Percentiles rank a stretch among this genome's conserved stretches.
Conservation (phyloP, 30 jellyfish, hydroid and myxozoan genomes). For the Hydra vulgaris region DNA sequence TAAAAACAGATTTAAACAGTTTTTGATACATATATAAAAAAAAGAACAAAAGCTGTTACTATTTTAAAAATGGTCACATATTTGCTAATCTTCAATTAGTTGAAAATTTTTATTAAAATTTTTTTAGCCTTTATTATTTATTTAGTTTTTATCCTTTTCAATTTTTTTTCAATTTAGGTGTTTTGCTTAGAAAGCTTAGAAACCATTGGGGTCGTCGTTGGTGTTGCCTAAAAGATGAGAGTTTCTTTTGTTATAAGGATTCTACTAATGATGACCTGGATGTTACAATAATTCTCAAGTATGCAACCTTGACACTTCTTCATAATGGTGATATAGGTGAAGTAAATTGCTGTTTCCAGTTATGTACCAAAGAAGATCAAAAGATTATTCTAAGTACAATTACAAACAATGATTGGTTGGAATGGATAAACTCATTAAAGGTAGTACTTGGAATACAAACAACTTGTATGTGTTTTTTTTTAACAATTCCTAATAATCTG, state of each 20-base stretch:
- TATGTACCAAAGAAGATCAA: conserved; percentile 14
- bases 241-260: conserved; percentile 20
- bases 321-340: conserved; percentile 5
- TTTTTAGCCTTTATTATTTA: no score
- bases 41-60: no score
- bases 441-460: neutral
- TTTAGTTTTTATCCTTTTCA: no score
- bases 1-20: no score
- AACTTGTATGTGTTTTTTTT: no score
- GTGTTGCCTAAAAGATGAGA: conserved; percentile 36
- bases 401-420: neutral
- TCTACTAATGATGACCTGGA: conserved; percentile 38
- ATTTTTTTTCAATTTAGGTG: conserved; percentile 3
- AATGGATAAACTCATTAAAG: conserved; percentile 2
- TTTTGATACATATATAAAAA: no score
- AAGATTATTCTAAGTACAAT: conserved; percentile 14
- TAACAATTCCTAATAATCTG: no score
- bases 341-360: conserved; percentile 17
- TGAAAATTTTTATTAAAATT: no score
- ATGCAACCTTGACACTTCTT: conserved; percentile 27
- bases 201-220: conserved; percentile 42
- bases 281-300: neutral
- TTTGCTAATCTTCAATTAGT: no score
- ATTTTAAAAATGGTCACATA: no score
- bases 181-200: conserved; percentile 1